These are phyloP conservation scores for Tolypeutes matacus DNA, from an alignment of 2,797 vertebrate species.

Conservation along the genomic window DNA sequence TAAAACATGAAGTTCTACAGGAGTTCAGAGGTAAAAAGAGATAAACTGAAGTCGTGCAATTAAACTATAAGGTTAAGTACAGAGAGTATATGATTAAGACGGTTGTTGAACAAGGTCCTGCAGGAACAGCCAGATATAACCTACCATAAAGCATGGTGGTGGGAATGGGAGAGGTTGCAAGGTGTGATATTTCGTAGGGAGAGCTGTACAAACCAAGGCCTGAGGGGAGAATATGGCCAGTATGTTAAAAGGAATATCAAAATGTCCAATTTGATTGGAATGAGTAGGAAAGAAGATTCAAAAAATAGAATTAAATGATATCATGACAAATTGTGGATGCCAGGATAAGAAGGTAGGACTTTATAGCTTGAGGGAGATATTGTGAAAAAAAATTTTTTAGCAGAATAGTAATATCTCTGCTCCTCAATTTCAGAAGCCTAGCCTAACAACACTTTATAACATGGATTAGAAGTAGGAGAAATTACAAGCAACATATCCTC, in stretches of 20 bases:
- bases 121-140: background rate
- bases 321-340: background rate
- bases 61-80: background rate
- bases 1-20: background rate
- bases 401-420: accelerated
- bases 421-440: background rate
- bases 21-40: background rate
- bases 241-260: background rate
- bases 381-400: background rate
- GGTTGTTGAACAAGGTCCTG: background rate
- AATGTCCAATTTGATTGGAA: background rate
- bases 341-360: background rate
- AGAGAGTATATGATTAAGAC: background rate
- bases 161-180: background rate
- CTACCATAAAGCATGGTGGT: background rate
- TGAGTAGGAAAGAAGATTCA: background rate
- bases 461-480: background rate
- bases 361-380: background rate
- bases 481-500: background rate
- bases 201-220: background rate
- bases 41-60: background rate
- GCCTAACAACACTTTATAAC: background rate
- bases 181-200: background rate
- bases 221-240: background rate
- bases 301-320: background rate